Percentiles rank a stretch among this genome's conserved stretches.
Conservation (phyloP, 2,113 vertebrate genomes). For the Erythrolamprus reginae region DNA sequence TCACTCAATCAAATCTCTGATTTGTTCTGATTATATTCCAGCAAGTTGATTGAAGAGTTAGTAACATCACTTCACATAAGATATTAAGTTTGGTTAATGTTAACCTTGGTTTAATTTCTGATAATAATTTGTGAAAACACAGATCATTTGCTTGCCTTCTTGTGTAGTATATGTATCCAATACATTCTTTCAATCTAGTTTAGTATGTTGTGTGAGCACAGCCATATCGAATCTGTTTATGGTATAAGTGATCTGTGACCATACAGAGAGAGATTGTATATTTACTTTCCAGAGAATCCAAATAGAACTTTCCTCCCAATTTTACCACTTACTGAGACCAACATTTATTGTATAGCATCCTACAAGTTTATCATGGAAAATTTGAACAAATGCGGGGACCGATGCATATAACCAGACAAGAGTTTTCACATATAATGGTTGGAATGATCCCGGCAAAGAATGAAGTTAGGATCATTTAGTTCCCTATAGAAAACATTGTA, state of each 20-base stretch:
- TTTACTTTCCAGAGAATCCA: not conserved
- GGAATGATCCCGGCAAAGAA: not conserved
- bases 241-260: not conserved
- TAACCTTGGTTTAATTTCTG: not conserved
- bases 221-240: not conserved
- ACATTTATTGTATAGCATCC: not conserved
- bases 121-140: not conserved
- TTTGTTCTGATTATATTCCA: not conserved
- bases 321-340: not conserved
- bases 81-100: not conserved
- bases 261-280: not conserved
- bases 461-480: not conserved
- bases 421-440: not conserved
- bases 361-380: not conserved
- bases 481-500: not conserved
- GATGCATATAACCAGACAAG: not conserved
- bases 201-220: not conserved
- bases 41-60: not conserved
- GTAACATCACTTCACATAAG: not conserved
- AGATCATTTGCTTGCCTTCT: not conserved
- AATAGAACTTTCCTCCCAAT: not conserved
- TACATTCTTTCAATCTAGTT: not conserved
- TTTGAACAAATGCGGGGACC: not conserved
- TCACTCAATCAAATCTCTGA: not conserved
- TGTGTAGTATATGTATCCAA: not conserved